Percentiles rank a stretch among this genome's conserved stretches.
Evolutionary conservation across 2,113 vertebrate genomes (phyloP).

Genomic region (Cathartes aura): DNA sequence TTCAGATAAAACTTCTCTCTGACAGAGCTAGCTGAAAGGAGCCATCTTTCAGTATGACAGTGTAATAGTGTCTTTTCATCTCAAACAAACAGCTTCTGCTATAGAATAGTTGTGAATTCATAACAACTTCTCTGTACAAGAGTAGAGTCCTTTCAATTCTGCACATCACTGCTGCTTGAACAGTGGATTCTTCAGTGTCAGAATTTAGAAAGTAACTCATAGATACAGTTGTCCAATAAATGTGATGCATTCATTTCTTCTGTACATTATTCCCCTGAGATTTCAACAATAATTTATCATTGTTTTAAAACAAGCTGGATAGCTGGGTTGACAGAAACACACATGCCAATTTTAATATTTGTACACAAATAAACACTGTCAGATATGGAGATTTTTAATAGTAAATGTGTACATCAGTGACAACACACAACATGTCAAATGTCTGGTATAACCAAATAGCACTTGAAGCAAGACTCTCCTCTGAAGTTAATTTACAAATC

Average conservation of each 20-base stretch:
- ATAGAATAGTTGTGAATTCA: background rate
- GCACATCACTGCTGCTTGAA: background rate
- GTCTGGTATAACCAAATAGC: background rate
- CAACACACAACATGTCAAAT: background rate
- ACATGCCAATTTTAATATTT: background rate
- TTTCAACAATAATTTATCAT: background rate
- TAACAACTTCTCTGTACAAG: background rate
- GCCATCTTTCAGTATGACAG: slow-evolving; percentile 52
- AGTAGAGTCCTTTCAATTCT: background rate
- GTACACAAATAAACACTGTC: background rate
- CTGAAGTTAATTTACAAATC: background rate
- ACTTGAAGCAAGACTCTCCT: background rate
- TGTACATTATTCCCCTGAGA: background rate
- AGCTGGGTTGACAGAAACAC: background rate
- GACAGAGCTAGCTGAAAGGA: slow-evolving; percentile 15
- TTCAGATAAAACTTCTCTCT: slow-evolving; percentile 3
- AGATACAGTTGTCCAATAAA: background rate
- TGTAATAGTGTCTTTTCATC: slow-evolving; percentile 38
- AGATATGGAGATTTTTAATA: background rate
- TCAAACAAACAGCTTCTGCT: slow-evolving; percentile 32
- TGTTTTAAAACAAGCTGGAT: background rate
- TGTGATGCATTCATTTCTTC: background rate
- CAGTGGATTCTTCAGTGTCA: slow-evolving; percentile 16
- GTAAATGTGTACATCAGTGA: background rate
- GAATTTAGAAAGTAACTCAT: background rate